Evolutionary conservation across 2,888 invertebrate species (phyloP), one percentile per base, ranked within the genome.

Genomic region (Pinctada fucata): DNA sequence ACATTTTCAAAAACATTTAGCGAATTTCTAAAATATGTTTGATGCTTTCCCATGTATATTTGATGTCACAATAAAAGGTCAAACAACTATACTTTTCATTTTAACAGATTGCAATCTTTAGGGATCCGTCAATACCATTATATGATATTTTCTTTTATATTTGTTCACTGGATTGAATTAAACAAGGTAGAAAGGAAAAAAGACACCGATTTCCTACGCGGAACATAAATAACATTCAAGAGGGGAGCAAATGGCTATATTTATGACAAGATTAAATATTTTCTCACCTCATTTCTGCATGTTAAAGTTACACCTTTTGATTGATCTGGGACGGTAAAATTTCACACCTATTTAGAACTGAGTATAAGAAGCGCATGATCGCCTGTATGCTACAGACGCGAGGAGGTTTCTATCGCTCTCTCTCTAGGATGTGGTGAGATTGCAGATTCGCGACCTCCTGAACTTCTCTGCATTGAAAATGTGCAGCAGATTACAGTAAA

Each of bases 181-280:
- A 58, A 58, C 58, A 58, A 58, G 58, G 58, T 58, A 10, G 58
- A 58, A 58, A 58, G 31, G 31, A 31, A 31, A 10, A 58, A 58
- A 10, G 58, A 13, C 58, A 58, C 8, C 8, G 58, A 58, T 58
- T 10, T 58, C 58, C 6, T 10, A 13, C 6, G 13, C 13, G 8
- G 58, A 13, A 6, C 13, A 58, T 58, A 58, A 58, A 58, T 58
- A 58, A 58, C 58, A 13, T 13, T 58, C 13, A 58, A 13, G 58
- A 58, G 58, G 58, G 58, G 8, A 58, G 58, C 58, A 13, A 58
- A 58, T 58, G 8, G 58, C 58, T 58, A 13, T 58, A 13, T 58
- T 58, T 58, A 58, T 58, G 58, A 58, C 58, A 58, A 58, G 58
- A 58, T 58, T 58, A 58, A 58, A 58, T 58, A 58, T 58, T 58